Percentiles rank a stretch among this genome's conserved stretches.
Evolutionary conservation across 92 coral and sea anemone species (phyloP).

Genomic region (Parazoanthus darwini): DNA sequence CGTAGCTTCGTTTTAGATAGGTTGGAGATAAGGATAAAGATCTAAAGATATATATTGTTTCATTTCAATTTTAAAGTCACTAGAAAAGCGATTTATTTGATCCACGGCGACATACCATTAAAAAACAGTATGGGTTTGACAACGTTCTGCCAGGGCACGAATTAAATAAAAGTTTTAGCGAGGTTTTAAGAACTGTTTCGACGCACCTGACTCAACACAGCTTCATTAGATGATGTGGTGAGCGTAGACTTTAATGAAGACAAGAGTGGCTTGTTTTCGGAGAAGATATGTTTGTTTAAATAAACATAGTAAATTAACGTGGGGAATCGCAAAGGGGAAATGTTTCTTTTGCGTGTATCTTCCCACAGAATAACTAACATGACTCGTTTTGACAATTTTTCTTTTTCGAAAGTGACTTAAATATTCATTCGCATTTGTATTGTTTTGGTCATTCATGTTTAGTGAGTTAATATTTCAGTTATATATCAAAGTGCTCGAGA

Average conservation of each 20-base stretch:
- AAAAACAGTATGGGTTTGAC: neutral
- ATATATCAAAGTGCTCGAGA: neutral
- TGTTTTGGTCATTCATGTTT: neutral
- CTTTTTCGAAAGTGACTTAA: neutral
- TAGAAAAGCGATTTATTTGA: neutral
- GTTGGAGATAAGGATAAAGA: neutral
- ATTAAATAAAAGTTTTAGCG: neutral
- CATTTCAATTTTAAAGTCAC: neutral
- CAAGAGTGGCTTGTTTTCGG: slow-evolving; percentile 27
- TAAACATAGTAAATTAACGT: neutral
- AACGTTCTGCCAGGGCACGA: neutral
- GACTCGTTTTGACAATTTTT: neutral
- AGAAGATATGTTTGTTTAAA: neutral
- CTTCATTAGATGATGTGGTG: neutral
- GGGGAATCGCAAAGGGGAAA: neutral
- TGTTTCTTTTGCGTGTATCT: neutral
- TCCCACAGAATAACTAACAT: neutral
- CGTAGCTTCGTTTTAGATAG: neutral
- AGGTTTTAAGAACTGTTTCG: neutral
- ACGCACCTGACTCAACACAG: neutral
- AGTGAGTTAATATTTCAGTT: neutral
- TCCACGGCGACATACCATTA: too few relatives aligned
- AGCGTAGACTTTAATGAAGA: neutral
- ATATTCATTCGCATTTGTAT: neutral
- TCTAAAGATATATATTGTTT: neutral